phyloP scores from a whole-genome alignment of 2,113 vertebrate species.

The Miniopterus natalensis region DNA sequence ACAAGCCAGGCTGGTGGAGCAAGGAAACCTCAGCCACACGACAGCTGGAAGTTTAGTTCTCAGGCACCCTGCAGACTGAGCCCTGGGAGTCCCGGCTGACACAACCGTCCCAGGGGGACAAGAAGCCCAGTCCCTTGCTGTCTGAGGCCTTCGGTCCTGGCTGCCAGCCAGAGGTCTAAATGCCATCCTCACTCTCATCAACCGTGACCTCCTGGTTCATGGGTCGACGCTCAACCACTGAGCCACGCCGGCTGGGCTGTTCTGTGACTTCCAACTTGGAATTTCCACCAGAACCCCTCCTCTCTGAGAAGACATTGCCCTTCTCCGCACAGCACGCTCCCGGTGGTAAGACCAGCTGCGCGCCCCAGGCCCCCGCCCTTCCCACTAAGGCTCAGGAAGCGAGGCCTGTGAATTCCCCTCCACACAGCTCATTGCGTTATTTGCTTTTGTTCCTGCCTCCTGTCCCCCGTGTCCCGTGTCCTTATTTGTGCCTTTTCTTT shows the following conservation, averaged over 20 bases:
- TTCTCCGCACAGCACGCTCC: not conserved
- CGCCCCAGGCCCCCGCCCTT: not conserved
- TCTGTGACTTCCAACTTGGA: not conserved
- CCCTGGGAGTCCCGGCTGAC: not conserved
- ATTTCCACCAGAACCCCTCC: not conserved
- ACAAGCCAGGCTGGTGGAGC: not conserved
- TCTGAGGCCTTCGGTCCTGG: not conserved
- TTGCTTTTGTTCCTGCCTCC: slow-evolving; percentile 60
- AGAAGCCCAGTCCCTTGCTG: not conserved
- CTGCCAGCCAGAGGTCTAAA: not conserved
- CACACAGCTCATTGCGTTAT: slow-evolving; percentile 37
- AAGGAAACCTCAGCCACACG: not conserved
- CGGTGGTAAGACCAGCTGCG: not conserved
- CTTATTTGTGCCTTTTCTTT: slow-evolving; percentile 55
- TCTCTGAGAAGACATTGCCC: not conserved
- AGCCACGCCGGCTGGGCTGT: no score
- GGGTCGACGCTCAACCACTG: no score
- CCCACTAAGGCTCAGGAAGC: not conserved
- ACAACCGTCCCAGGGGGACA: not conserved
- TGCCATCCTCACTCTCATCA: no score
- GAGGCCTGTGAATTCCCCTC: slow-evolving; percentile 18
- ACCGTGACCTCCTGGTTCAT: no score
- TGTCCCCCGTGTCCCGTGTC: not conserved
- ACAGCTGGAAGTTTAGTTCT: not conserved
- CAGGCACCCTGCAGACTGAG: not conserved